Percentiles rank a stretch among this genome's conserved stretches.
phyloP scores from a whole-genome alignment of 2,797 vertebrate genomes.

The Jordanella pulchra region DNA sequence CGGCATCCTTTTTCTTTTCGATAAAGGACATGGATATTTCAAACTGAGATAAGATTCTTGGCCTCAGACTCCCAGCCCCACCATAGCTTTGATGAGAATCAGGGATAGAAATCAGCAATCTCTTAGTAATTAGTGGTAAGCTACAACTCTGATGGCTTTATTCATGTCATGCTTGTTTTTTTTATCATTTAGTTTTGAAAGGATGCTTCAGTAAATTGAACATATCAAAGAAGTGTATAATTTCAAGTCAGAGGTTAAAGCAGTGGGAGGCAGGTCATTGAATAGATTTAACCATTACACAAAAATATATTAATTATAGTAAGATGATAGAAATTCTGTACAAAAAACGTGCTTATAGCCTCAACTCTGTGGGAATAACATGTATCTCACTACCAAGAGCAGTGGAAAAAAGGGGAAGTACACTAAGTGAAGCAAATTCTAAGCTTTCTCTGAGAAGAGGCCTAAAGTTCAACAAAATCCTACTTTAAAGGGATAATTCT shows the following conservation, averaged over 20 bases:
- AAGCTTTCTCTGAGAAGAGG: not conserved
- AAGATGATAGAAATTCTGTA: not conserved
- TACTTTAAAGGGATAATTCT: not conserved
- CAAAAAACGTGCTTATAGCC: not conserved
- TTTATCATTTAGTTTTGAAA: not conserved
- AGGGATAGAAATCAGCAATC: not conserved
- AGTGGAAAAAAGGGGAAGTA: not conserved
- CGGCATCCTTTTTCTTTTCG: slow-evolving; percentile 51
- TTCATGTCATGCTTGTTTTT: not conserved
- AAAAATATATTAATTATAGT: slow-evolving; percentile 3
- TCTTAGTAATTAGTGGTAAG: not conserved
- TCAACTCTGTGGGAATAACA: not conserved
- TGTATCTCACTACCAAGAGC: not conserved
- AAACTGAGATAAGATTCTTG: slow-evolving; percentile 13
- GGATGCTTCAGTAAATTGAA: no score
- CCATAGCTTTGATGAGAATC: slow-evolving; percentile 20
- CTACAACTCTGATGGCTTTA: not conserved
- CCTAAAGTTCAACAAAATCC: not conserved
- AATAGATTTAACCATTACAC: not conserved
- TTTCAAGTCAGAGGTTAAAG: slow-evolving; percentile 4
- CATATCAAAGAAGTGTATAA: not conserved
- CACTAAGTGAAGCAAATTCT: not conserved
- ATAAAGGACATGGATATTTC: slow-evolving; percentile 36
- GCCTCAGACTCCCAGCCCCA: slow-evolving; percentile 7
- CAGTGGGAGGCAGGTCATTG: not conserved